phyloP scores from a whole-genome alignment of 2,888 invertebrate species.

The Diplolepis rosae region DNA sequence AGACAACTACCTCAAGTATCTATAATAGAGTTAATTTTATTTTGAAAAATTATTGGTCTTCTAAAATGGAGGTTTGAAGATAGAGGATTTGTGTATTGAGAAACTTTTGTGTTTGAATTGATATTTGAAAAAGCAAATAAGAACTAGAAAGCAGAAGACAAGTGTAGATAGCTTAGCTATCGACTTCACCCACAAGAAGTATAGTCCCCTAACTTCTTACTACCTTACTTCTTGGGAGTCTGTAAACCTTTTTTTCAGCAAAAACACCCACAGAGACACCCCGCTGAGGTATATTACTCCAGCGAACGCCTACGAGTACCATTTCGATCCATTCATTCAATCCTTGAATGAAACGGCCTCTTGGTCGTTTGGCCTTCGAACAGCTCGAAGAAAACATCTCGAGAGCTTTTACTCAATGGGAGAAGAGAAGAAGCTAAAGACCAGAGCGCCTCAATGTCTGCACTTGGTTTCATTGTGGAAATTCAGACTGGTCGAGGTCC shows the following conservation, averaged over 20 bases:
- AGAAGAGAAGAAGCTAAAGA: slow-evolving; percentile 4
- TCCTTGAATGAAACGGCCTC: slow-evolving; percentile 50
- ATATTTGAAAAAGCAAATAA: slow-evolving; percentile 15
- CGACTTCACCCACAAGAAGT: slow-evolving; percentile 1
- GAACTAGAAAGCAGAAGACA: background rate
- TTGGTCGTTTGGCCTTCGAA: slow-evolving; percentile 36
- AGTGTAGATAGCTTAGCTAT: slow-evolving; percentile 15
- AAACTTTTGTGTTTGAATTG: slow-evolving; percentile 10
- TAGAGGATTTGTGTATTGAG: slow-evolving; percentile 11
- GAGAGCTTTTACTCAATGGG: slow-evolving; percentile 49
- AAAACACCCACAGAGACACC: slow-evolving; percentile 49
- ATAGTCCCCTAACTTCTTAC: background rate
- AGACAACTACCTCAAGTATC: no score
- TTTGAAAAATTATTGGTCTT: no score
- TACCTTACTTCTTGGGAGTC: slow-evolving; percentile 1
- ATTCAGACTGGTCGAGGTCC: slow-evolving; percentile 35
- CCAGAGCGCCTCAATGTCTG: slow-evolving; percentile 35
- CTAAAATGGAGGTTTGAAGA: background rate
- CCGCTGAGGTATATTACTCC: slow-evolving; percentile 50
- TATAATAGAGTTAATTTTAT: no score
- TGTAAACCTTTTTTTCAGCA: slow-evolving; percentile 37
- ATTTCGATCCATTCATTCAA: slow-evolving; percentile 34
- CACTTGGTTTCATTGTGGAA: slow-evolving; percentile 46
- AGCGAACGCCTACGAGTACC: slow-evolving; percentile 43
- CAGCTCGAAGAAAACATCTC: slow-evolving; percentile 44